Base-by-base conservation (phyloP, 37 sponge, comb jelly and placozoan genomes). In the Eunapius fragilis region DNA sequence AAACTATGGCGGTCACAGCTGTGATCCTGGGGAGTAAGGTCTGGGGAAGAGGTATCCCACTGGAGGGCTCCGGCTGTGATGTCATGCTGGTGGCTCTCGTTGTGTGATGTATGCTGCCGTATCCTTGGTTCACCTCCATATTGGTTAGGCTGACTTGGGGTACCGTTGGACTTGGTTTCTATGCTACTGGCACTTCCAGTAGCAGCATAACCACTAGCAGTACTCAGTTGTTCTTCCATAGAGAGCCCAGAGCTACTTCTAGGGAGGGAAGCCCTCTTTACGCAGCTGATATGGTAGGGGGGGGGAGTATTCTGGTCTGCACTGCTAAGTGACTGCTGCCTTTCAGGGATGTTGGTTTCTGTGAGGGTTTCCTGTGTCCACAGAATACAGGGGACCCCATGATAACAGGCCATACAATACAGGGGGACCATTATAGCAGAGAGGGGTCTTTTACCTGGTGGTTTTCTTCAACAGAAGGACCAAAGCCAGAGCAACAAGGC, bases 151-250 rank as follows among this genome's bases (percentile, higher is more conserved):
- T 58, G 58, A 17, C 58, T 58, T 58, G 58, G 58, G 58, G 58
- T 2, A 58, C 58, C 58, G 22, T 58, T 78, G 41, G 71, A 34
- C 19, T 5, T 25, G 7, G 36, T 74, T 14, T 80, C 81, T 19
- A 80, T 6, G 30, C 75, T 87, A 30, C 81, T 87, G 1, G 25
- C 67, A 74, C 75, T 80, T 28, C 87, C 87, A 25, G 87, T 80
- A 32, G 81, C 75, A 37, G 87, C 87, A 73, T 87, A 87, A 0
- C 87, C 87, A 80, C 87, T 80, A 6, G 68, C 87, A 25, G 73
- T 86, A 58, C 79, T 68, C 19, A 85, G 77, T 0, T 67, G 69
- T 33, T 67, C 80, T 11, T 74, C 75, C 31, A 78, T 13, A 28
- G 86, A 86, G 49, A 45, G 58, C 24, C 72, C 79, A 25, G 86